Percentiles rank a stretch among this genome's conserved stretches.
These are phyloP conservation scores for Limnephilus lunatus DNA, from an alignment of 2,888 invertebrate species.

Conservation along the genomic window DNA sequence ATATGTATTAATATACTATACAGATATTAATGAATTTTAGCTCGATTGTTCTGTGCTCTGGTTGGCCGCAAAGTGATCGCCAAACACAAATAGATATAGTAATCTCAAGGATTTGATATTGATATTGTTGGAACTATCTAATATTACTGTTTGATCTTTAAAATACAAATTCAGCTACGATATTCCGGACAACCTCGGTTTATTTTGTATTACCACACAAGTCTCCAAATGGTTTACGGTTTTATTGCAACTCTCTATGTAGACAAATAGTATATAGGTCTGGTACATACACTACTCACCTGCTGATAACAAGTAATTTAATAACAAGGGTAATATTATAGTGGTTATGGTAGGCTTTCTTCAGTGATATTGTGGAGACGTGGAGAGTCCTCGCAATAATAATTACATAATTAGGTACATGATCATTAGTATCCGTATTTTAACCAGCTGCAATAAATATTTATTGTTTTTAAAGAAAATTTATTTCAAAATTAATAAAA, in stretches of 20 bases:
- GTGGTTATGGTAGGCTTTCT: no score
- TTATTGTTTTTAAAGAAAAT: no score
- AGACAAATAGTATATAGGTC: background rate
- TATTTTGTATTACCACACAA: background rate
- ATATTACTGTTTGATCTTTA: background rate
- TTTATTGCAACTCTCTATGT: background rate
- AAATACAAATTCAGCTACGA: background rate
- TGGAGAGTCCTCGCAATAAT: no score
- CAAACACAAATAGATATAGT: background rate
- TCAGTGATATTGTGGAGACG: no score
- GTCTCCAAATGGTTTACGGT: background rate
- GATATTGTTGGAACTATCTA: background rate
- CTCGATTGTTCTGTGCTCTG: background rate
- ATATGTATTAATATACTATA: background rate
- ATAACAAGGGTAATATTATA: background rate
- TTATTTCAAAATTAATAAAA: no score
- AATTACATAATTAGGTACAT: no score
- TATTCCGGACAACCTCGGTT: background rate
- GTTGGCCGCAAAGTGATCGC: slow-evolving; percentile 23
- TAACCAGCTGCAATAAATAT: no score
- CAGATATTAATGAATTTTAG: slow-evolving; percentile 22
- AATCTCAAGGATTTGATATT: background rate
- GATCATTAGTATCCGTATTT: no score
- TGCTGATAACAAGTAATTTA: background rate
- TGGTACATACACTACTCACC: no score